Evolutionary conservation across 2,113 vertebrate genomes (phyloP).

Genomic region (Tragelaphus strepsiceros): DNA sequence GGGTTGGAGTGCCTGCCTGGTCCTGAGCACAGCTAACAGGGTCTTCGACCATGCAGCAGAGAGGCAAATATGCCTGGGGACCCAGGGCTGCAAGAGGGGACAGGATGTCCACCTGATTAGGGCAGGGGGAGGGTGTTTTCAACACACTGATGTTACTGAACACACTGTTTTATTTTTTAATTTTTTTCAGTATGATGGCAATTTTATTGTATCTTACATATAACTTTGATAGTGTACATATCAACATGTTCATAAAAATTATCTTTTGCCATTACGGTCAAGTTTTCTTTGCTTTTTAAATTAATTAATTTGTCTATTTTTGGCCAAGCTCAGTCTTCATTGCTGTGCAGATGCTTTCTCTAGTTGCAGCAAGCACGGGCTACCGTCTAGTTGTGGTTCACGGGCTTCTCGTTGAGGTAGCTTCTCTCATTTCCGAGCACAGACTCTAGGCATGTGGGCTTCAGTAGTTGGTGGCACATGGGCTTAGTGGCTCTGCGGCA

Average conservation of each 20-base stretch:
- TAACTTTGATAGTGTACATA: neutral
- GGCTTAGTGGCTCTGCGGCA: neutral
- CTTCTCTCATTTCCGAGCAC: neutral
- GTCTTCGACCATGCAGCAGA: neutral
- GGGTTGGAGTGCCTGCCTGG: neutral
- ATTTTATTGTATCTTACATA: neutral
- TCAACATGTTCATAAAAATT: neutral
- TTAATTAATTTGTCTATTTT: neutral
- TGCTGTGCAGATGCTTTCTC: neutral
- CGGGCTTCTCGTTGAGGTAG: accelerated
- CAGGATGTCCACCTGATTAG: neutral
- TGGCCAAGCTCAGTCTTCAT: neutral
- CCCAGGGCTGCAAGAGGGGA: neutral
- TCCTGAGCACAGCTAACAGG: neutral
- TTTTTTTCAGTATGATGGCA: neutral
- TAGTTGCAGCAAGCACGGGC: neutral
- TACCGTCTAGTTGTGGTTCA: neutral
- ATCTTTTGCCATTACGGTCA: neutral
- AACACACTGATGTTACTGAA: neutral
- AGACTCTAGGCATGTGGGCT: neutral
- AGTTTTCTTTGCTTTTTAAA: neutral
- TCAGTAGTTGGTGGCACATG: neutral
- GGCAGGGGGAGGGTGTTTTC: neutral
- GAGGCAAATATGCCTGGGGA: neutral
- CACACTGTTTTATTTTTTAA: neutral